phyloP scores from a whole-genome alignment of 2,888 invertebrate genomes.

The Cerastoderma edule region DNA sequence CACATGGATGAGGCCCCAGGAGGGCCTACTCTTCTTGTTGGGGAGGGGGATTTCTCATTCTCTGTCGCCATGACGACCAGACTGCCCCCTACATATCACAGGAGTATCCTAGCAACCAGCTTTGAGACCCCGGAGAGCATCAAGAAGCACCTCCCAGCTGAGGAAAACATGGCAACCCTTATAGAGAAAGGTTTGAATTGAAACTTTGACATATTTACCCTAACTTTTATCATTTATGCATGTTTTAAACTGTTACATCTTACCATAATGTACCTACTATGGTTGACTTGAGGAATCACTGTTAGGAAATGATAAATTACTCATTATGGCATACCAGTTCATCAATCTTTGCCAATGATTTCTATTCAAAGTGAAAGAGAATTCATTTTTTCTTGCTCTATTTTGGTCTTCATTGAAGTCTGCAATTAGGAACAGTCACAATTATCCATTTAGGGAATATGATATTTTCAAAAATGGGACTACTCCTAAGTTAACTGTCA shows the following conservation, averaged over 20 bases:
- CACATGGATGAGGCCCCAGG: slow-evolving; percentile 31
- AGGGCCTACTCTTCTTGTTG: slow-evolving; percentile 83
- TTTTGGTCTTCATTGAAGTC: no score
- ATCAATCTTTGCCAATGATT: neutral
- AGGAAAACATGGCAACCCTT: slow-evolving; percentile 67
- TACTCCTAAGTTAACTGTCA: no score
- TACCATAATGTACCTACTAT: no score
- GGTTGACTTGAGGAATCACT: no score
- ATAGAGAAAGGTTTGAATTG: slow-evolving; percentile 64
- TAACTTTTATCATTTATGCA: no score
- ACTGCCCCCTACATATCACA: slow-evolving; percentile 8
- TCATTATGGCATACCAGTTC: no score
- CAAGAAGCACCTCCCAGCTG: slow-evolving; percentile 74
- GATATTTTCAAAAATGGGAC: no score
- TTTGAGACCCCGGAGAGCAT: slow-evolving; percentile 81
- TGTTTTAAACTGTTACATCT: no score
- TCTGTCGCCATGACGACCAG: slow-evolving; percentile 82
- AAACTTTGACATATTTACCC: neutral
- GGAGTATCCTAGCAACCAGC: slow-evolving; percentile 82
- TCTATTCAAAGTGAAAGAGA: neutral
- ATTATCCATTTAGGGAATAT: no score
- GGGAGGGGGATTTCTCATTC: slow-evolving; percentile 87
- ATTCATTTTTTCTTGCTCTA: no score
- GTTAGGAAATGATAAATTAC: no score
- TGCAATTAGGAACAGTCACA: no score